These are phyloP conservation scores for Calypte anna DNA, from an alignment of 2,113 vertebrate genomes.

Conservation along the genomic window DNA sequence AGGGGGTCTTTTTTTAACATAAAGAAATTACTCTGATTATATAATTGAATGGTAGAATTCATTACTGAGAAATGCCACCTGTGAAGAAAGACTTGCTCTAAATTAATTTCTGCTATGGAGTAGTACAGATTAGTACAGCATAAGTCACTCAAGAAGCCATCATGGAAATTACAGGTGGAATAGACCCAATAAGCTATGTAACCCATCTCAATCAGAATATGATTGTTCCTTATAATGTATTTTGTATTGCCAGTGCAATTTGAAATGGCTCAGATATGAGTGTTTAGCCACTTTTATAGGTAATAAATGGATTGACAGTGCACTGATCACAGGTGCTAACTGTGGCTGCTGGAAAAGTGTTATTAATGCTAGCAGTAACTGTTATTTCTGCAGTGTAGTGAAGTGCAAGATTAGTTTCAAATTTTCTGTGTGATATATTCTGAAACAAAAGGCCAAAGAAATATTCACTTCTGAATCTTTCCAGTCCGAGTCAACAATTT, in stretches of 20 bases:
- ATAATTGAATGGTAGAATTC: slow-evolving; percentile 65
- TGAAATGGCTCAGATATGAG: not conserved
- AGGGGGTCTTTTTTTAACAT: slow-evolving; percentile 37
- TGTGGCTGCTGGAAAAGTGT: not conserved
- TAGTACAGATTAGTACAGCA: not conserved
- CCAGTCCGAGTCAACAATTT: not conserved
- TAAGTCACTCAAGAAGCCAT: slow-evolving; percentile 53
- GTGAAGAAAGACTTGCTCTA: slow-evolving; percentile 48
- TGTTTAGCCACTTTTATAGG: slow-evolving; percentile 13
- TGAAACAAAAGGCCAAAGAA: not conserved
- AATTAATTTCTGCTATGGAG: slow-evolving; percentile 3
- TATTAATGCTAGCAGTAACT: not conserved
- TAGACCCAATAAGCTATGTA: slow-evolving; percentile 19
- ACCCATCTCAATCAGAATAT: slow-evolving; percentile 10
- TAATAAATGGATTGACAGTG: slow-evolving; percentile 14
- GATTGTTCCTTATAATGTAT: slow-evolving; percentile 25
- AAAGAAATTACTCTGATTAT: slow-evolving; percentile 54
- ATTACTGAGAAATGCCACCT: slow-evolving; percentile 53
- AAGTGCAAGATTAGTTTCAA: not conserved
- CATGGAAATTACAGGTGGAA: slow-evolving; percentile 38
- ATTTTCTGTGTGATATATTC: not conserved
- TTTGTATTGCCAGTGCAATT: slow-evolving; percentile 13
- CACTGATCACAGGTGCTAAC: not conserved
- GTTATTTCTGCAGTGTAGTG: not conserved
- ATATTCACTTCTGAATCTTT: not conserved